Conservation (phyloP, 2,888 invertebrate genomes). For the Linyphia triangularis region DNA sequence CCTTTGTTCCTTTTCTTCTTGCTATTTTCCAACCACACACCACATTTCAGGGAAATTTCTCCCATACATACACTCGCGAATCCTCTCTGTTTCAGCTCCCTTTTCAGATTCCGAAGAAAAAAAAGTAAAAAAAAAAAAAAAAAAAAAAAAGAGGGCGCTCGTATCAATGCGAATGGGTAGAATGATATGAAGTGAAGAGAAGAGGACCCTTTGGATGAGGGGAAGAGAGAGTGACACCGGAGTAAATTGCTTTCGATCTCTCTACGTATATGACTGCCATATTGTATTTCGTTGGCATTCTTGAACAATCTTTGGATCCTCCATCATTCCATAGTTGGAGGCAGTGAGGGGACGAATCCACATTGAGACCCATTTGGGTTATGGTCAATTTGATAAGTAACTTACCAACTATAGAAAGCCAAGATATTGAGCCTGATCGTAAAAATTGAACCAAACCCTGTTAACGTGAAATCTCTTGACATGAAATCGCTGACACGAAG, state of each 20-base stretch:
- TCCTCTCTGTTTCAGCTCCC: neutral
- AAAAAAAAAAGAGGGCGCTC: neutral
- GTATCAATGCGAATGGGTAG: slow-evolving; percentile 56
- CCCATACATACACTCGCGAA: neutral
- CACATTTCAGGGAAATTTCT: neutral
- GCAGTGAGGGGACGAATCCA: neutral
- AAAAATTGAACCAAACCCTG: no score
- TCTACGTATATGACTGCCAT: slow-evolving; percentile 71
- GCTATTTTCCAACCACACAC: neutral
- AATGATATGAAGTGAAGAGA: slow-evolving; percentile 54
- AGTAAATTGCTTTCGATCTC: slow-evolving; percentile 72
- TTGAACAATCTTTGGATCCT: slow-evolving; percentile 41
- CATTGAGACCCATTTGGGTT: neutral
- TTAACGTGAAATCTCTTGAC: no score
- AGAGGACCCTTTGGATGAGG: neutral
- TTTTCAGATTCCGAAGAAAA: neutral
- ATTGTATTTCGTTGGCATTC: slow-evolving; percentile 68
- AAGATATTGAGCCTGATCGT: no score
- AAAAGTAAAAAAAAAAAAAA: neutral
- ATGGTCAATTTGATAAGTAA: neutral
- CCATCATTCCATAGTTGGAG: slow-evolving; percentile 20
- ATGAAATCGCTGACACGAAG: no score
- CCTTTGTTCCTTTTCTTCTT: neutral
- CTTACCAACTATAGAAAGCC: no score
- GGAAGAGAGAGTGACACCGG: slow-evolving; percentile 37